Evolutionary conservation across 2,113 vertebrate genomes (phyloP).

Genomic region (Hemicordylus capensis): DNA sequence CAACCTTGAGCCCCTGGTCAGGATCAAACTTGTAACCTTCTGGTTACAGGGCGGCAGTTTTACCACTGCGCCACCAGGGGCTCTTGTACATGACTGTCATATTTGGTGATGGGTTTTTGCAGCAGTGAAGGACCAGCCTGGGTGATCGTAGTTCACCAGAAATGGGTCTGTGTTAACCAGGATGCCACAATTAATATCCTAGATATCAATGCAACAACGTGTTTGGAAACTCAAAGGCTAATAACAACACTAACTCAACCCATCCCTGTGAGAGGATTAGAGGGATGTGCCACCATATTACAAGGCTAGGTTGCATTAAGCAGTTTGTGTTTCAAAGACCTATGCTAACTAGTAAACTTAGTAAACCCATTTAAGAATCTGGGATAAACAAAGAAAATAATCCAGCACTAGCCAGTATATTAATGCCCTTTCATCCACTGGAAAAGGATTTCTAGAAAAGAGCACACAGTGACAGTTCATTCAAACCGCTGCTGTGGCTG

Average conservation of each 20-base stretch:
- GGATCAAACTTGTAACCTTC: too few species aligned
- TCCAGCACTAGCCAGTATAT: neutral
- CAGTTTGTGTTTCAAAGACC: neutral
- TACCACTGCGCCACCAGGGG: too few species aligned
- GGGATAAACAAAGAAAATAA: slow-evolving; percentile 8
- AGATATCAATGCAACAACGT: neutral
- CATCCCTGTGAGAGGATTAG: neutral
- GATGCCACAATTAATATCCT: neutral
- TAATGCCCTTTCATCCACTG: slow-evolving; percentile 25
- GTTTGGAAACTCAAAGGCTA: neutral
- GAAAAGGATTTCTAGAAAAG: slow-evolving; percentile 25
- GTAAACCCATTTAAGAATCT: neutral
- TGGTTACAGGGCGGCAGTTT: too few species aligned
- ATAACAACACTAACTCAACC: neutral
- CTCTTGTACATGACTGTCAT: too few species aligned
- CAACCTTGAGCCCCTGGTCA: too few species aligned
- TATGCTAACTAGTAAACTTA: neutral
- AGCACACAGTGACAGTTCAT: slow-evolving; percentile 17
- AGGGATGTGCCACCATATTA: neutral
- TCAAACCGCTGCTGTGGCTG: slow-evolving; percentile 29
- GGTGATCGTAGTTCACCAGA: neutral
- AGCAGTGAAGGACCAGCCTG: too few species aligned
- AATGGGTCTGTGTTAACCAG: neutral
- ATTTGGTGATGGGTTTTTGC: neutral
- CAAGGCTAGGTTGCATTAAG: neutral